Conservation (phyloP, 2,113 vertebrate genomes). For the Rhombomys opimus region DNA sequence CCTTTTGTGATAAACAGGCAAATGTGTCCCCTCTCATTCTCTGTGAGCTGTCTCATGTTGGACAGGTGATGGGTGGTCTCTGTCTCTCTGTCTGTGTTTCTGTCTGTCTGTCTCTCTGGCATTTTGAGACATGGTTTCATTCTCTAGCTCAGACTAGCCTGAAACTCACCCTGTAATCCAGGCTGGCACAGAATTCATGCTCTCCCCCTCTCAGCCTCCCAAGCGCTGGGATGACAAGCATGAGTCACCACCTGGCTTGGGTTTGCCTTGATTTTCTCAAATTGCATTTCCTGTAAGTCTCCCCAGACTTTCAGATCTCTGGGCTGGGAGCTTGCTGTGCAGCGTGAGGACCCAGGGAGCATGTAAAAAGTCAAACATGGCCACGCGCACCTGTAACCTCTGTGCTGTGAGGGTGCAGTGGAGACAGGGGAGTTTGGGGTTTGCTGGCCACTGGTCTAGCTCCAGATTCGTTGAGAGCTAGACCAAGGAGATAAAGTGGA, state of each 20-base stretch:
- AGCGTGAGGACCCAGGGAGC: background rate
- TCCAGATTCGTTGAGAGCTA: background rate
- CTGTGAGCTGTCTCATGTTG: background rate
- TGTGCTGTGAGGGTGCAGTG: background rate
- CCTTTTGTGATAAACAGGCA: background rate
- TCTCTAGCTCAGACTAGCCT: background rate
- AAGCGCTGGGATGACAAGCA: background rate
- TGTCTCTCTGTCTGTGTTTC: background rate
- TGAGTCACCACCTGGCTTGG: background rate
- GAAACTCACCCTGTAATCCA: background rate
- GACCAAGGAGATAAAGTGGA: background rate
- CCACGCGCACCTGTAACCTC: background rate
- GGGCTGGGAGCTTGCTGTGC: background rate
- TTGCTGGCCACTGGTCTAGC: background rate
- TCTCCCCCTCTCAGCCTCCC: background rate
- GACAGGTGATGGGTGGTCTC: background rate
- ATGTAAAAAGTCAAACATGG: background rate
- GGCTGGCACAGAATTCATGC: background rate
- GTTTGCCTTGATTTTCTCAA: background rate
- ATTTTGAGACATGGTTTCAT: background rate
- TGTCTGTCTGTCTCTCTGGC: background rate
- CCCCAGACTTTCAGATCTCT: background rate
- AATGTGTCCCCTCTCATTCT: background rate
- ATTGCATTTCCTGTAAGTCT: background rate
- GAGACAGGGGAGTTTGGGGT: background rate